phyloP scores from a whole-genome alignment of 2,797 vertebrate species.

The Cryptoblepharus egeriae region DNA sequence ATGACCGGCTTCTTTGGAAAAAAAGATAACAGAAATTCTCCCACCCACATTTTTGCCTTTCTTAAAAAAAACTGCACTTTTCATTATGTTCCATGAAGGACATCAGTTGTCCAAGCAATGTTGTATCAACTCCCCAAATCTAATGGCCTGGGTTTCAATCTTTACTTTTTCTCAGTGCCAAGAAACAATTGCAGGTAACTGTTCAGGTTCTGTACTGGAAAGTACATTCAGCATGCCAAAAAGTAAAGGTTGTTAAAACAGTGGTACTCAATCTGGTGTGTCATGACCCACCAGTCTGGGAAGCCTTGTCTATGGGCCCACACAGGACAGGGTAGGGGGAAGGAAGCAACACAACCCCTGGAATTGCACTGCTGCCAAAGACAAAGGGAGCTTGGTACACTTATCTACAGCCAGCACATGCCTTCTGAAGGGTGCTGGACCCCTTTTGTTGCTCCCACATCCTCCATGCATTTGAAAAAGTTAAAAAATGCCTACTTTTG shows the following conservation, averaged over 20 bases:
- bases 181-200: conserved; percentile 25
- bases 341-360: no score
- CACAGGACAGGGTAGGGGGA: no score
- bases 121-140: not conserved
- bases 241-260: conserved; percentile 1
- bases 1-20: not conserved
- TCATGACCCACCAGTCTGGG: no score
- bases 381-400: no score
- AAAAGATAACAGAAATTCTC: not conserved
- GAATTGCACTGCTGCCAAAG: no score
- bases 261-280: not conserved
- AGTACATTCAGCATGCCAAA: conserved; percentile 28
- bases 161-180: conserved; percentile 18
- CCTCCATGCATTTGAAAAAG: no score
- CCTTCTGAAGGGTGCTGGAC: no score
- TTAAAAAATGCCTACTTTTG: no score
- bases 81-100: no score
- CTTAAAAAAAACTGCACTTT: not conserved
- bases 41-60: not conserved
- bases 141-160: conserved; percentile 1
- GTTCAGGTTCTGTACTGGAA: conserved; percentile 39
- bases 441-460: no score
- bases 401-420: no score
- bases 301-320: no score
- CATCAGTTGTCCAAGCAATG: not conserved